These are phyloP conservation scores for Simalia tracyae DNA, from an alignment of 2,797 vertebrate species.

Conservation along the genomic window DNA sequence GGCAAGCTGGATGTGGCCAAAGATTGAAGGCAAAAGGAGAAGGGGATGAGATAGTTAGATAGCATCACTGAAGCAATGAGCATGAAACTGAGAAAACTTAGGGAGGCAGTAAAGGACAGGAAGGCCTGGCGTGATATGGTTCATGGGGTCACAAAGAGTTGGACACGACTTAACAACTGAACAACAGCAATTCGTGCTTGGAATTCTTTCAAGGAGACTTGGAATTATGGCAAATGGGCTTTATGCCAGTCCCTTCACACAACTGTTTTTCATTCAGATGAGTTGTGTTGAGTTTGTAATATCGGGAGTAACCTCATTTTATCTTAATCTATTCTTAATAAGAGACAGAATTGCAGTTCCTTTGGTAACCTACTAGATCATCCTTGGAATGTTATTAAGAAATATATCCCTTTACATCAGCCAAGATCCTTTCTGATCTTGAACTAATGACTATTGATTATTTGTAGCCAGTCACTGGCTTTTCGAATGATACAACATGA, in stretches of 20 bases:
- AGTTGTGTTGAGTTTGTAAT: conserved; percentile 63
- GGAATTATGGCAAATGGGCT: conserved; percentile 55
- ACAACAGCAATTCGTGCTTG: not conserved
- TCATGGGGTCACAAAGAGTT: too few species aligned
- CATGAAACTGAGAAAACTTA: too few species aligned
- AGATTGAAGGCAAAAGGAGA: too few species aligned
- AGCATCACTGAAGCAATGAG: too few species aligned
- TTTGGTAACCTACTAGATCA: conserved; percentile 65
- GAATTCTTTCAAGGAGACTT: conserved; percentile 60
- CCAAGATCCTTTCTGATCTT: conserved; percentile 65
- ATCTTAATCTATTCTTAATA: conserved; percentile 65
- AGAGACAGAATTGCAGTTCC: conserved; percentile 58
- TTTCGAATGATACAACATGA: conserved; percentile 42
- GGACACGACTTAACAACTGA: too few species aligned
- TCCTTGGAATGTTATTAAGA: conserved; percentile 60
- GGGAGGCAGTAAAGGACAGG: too few species aligned
- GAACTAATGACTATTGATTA: conserved; percentile 66
- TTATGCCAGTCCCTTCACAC: conserved; percentile 60
- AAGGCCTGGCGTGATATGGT: too few species aligned
- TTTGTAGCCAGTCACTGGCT: conserved; percentile 62
- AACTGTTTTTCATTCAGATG: conserved; percentile 66
- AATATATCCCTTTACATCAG: conserved; percentile 60
- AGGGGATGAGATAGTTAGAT: too few species aligned
- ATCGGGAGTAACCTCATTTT: conserved; percentile 64
- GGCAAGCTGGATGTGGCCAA: too few species aligned